phyloP scores from a whole-genome alignment of 2,888 invertebrate species.

The Dasypogon diadema region DNA sequence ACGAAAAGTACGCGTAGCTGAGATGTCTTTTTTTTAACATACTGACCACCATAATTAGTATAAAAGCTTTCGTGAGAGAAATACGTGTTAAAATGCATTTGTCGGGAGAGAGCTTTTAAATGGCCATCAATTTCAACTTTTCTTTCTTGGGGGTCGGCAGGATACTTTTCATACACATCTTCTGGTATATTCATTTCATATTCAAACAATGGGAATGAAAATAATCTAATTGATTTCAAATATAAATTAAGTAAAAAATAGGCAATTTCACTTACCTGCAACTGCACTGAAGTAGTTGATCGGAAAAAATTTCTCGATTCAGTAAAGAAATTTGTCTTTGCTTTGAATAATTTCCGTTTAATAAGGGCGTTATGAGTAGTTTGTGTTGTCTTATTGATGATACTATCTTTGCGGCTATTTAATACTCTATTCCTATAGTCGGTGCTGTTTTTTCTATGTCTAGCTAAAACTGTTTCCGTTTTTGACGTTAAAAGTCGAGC shows the following conservation, averaged over 20 bases:
- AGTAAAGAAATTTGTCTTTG: constrained; percentile 12
- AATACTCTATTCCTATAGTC: constrained; percentile 17
- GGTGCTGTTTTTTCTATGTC: constrained; percentile 46
- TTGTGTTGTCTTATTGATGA: constrained; percentile 12
- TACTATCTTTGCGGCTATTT: constrained; percentile 14
- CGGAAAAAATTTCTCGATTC: constrained; percentile 41
- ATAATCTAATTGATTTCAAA: neutral
- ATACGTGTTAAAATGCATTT: no score
- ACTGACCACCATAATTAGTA: no score
- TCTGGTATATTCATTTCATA: no score
- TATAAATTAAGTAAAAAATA: no score
- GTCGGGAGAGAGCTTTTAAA: no score
- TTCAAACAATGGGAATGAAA: neutral
- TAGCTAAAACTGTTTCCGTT: constrained; percentile 52
- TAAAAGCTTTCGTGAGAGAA: no score
- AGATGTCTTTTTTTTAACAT: no score
- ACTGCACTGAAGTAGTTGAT: constrained; percentile 23
- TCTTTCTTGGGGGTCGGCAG: no score
- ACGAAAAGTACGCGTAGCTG: no score
- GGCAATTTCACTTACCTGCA: constrained; percentile 1
- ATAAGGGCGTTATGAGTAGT: neutral
- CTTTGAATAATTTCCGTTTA: constrained; percentile 28
- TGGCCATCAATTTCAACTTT: no score
- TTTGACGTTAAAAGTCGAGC: constrained; percentile 55
- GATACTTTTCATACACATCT: neutral